Percentiles rank a stretch among this genome's conserved stretches.
phyloP scores from a whole-genome alignment of 2,888 invertebrate genomes.

The Dolichomitus sp. region DNA sequence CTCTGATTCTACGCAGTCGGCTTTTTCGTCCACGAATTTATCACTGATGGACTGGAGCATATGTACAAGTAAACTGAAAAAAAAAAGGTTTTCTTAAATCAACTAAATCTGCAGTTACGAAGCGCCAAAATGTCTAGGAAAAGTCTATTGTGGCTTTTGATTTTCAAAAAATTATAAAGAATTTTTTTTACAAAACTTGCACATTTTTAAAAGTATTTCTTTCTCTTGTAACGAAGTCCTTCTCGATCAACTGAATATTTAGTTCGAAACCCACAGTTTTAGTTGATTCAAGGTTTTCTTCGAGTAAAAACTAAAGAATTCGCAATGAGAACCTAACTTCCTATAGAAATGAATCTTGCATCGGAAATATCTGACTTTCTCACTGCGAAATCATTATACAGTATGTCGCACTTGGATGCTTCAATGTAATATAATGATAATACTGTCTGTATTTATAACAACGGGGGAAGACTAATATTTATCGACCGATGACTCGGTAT shows the following conservation, averaged over 20 bases:
- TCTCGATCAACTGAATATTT: background rate
- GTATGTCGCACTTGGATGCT: background rate
- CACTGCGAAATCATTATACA: slow-evolving; percentile 2
- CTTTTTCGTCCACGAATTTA: background rate
- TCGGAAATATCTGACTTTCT: background rate
- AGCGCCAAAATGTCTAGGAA: too few species aligned
- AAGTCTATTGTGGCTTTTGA: too few species aligned
- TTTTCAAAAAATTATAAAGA: too few species aligned
- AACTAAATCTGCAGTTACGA: too few species aligned
- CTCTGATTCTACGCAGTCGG: background rate
- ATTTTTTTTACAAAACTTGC: too few species aligned
- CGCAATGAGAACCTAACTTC: background rate
- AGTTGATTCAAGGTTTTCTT: background rate
- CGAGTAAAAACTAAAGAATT: background rate
- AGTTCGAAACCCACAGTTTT: background rate
- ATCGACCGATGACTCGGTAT: slow-evolving; percentile 43
- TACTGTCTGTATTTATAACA: slow-evolving; percentile 38
- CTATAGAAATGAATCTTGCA: background rate
- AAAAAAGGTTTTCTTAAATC: background rate
- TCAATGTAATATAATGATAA: background rate
- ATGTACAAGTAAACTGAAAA: background rate
- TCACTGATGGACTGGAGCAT: background rate
- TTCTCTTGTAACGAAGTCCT: background rate
- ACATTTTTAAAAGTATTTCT: too few species aligned
- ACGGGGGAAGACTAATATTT: slow-evolving; percentile 58